Evolutionary conservation across 2,797 vertebrate species (phyloP).

Genomic region (Vultur gryphus): DNA sequence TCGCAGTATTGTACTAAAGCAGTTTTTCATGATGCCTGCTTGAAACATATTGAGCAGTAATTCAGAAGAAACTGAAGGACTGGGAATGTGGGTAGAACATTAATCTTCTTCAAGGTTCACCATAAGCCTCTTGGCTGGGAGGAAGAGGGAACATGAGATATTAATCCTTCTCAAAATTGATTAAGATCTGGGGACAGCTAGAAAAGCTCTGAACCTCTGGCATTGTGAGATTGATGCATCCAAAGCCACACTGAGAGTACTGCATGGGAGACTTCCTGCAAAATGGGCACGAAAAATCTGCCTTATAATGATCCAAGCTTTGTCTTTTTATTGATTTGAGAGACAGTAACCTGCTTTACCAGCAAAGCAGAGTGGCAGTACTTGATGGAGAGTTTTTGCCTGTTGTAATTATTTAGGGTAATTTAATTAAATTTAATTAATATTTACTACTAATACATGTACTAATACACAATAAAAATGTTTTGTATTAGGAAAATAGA

Average conservation of each 20-base stretch:
- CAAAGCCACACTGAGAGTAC: not conserved
- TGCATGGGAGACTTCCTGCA: not conserved
- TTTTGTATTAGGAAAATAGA: not conserved
- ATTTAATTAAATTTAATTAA: not conserved
- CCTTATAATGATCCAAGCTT: not conserved
- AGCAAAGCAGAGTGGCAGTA: not conserved
- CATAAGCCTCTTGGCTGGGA: not conserved
- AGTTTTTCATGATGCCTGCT: not conserved
- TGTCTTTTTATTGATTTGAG: not conserved
- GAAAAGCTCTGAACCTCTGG: not conserved
- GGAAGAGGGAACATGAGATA: not conserved
- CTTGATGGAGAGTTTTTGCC: not conserved
- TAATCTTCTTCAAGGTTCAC: not conserved
- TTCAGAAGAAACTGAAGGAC: not conserved
- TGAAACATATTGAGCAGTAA: not conserved
- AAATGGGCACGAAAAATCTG: not conserved
- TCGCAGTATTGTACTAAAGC: not conserved
- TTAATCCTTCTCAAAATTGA: slow-evolving; percentile 20
- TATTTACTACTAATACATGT: not conserved
- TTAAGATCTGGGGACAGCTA: not conserved
- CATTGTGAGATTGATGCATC: not conserved
- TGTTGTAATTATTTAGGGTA: not conserved
- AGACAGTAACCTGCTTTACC: not conserved
- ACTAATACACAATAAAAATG: not conserved
- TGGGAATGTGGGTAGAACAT: not conserved